phyloP scores from a whole-genome alignment of 2,113 vertebrate species.

The Platichthys flesus region DNA sequence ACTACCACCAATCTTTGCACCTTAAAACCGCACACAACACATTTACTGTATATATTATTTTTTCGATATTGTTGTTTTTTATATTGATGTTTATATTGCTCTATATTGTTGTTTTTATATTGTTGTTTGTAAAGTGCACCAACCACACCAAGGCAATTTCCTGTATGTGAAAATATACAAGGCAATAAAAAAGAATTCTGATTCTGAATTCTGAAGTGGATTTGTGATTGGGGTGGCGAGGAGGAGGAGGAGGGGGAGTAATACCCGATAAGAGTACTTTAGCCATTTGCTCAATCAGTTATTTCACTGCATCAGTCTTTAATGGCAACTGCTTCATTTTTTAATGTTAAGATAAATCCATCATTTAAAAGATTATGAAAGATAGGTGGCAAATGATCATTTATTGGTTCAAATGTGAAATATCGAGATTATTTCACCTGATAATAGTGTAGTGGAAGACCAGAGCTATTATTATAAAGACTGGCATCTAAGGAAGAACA shows the following conservation, averaged over 20 bases:
- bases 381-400: background rate
- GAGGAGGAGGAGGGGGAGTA: constrained; percentile 15
- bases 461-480: background rate
- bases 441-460: background rate
- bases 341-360: background rate
- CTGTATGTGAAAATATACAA: too few species aligned
- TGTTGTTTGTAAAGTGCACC: too few species aligned
- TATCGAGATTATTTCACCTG: background rate
- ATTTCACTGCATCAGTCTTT: constrained; percentile 30
- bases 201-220: too few species aligned
- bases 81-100: too few species aligned
- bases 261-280: constrained; percentile 23
- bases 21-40: too few species aligned
- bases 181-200: too few species aligned
- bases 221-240: constrained; percentile 7
- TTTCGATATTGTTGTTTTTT: too few species aligned
- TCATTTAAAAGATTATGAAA: constrained; percentile 13
- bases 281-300: constrained; percentile 49
- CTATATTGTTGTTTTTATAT: too few species aligned
- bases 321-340: constrained; percentile 10
- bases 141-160: too few species aligned
- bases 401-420: background rate
- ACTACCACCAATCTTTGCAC: too few species aligned
- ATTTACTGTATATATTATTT: too few species aligned
- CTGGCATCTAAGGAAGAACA: background rate